Evolutionary conservation across 2,888 invertebrate species (phyloP).

Genomic region (Elysia crispata): DNA sequence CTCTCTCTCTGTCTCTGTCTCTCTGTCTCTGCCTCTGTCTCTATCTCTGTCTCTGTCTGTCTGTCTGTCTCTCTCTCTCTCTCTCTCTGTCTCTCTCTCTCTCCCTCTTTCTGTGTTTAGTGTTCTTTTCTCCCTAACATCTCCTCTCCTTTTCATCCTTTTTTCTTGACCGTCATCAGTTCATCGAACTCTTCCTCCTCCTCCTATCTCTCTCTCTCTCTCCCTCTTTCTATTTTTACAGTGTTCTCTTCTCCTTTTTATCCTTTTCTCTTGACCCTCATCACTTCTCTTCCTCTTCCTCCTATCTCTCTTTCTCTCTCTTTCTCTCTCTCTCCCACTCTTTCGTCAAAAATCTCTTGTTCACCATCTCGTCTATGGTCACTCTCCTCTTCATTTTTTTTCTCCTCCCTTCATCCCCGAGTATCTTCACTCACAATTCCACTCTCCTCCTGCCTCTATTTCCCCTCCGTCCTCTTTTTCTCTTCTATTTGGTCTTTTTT

Average conservation of each 20-base stretch:
- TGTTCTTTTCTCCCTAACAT: background rate
- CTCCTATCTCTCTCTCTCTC: background rate
- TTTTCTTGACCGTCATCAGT: background rate
- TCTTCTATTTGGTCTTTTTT: too few relatives aligned
- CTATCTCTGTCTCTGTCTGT: background rate
- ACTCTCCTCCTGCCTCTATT: too few relatives aligned
- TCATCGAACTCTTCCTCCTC: background rate
- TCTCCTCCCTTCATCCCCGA: constrained; percentile 37
- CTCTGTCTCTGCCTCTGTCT: too few relatives aligned
- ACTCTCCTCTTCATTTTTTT: constrained; percentile 40
- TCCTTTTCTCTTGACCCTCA: constrained; percentile 19
- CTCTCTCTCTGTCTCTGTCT: too few relatives aligned
- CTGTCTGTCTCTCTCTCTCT: background rate
- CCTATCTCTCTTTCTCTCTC: too few relatives aligned
- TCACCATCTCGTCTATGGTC: too few relatives aligned
- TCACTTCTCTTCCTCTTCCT: constrained; percentile 5
- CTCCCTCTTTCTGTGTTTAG: background rate
- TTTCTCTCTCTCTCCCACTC: too few relatives aligned
- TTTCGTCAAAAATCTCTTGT: too few relatives aligned
- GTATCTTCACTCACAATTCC: constrained; percentile 17
- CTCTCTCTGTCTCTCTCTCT: background rate
- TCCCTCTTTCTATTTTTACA: too few relatives aligned
- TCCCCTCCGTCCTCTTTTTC: too few relatives aligned
- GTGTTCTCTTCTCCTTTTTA: background rate
- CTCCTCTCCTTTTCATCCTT: background rate